phyloP scores from a whole-genome alignment of 2,797 vertebrate genomes.

The Novumbra hubbsi region DNA sequence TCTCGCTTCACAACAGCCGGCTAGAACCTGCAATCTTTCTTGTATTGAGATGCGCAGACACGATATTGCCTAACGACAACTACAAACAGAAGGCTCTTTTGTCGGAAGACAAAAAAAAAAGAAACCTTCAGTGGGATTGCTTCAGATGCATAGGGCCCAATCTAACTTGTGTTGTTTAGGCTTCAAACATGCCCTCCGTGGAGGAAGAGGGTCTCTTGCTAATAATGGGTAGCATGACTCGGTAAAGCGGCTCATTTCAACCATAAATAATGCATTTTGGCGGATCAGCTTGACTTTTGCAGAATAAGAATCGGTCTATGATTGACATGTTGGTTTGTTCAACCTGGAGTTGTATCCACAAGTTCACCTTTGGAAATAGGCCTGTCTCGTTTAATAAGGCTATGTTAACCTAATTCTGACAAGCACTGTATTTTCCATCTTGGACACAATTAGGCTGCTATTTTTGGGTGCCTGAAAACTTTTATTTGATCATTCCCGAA shows the following conservation, averaged over 20 bases:
- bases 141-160: slow-evolving; percentile 68
- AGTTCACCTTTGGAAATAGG: slow-evolving; percentile 75
- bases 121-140: slow-evolving; percentile 60
- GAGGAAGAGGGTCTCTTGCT: slow-evolving; percentile 70
- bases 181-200: slow-evolving; percentile 75
- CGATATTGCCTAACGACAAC: slow-evolving; percentile 70
- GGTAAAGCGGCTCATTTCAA: slow-evolving; percentile 77
- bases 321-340: slow-evolving; percentile 74
- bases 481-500: slow-evolving; percentile 60
- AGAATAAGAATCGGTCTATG: slow-evolving; percentile 70
- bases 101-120: slow-evolving; percentile 56
- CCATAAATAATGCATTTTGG: slow-evolving; percentile 79
- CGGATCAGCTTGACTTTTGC: slow-evolving; percentile 75
- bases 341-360: slow-evolving; percentile 65
- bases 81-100: slow-evolving; percentile 71
- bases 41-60: slow-evolving; percentile 40
- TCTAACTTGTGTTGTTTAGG: slow-evolving; percentile 76
- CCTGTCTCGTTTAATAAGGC: slow-evolving; percentile 75
- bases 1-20: slow-evolving; percentile 15
- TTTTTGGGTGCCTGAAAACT: slow-evolving; percentile 25
- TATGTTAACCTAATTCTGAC: neutral
- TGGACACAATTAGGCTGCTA: slow-evolving; percentile 45
- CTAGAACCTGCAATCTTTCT: slow-evolving; percentile 37
- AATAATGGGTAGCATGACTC: slow-evolving; percentile 75
- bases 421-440: slow-evolving; percentile 52